These are phyloP conservation scores for Lophotriccus pileatus DNA, from an alignment of 2,797 vertebrate genomes.

Conservation along the genomic window DNA sequence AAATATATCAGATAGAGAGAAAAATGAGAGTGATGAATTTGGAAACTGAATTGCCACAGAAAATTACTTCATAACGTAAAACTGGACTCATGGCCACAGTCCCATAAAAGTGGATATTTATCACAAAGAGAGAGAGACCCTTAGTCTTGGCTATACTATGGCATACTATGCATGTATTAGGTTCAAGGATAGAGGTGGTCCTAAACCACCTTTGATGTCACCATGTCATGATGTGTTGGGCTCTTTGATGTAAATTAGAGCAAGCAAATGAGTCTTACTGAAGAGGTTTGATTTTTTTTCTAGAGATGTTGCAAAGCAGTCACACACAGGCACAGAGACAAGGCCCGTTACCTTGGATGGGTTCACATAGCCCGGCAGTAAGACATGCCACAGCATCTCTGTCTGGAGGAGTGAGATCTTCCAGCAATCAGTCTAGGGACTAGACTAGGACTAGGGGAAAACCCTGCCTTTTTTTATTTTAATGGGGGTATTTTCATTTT, in stretches of 20 bases:
- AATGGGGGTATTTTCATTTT: neutral
- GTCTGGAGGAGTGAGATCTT: neutral
- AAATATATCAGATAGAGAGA: conserved; percentile 9
- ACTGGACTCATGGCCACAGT: neutral
- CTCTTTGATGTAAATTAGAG: neutral
- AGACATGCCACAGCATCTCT: neutral
- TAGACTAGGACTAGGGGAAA: neutral
- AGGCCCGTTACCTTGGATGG: neutral
- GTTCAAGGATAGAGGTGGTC: neutral
- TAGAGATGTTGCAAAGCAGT: neutral
- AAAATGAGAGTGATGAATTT: conserved; percentile 2
- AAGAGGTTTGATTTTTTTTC: neutral
- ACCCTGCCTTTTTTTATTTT: neutral
- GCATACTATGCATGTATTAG: neutral
- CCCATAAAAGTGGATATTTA: neutral
- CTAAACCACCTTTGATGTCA: neutral
- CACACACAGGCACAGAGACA: neutral
- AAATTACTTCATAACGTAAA: conserved; percentile 31
- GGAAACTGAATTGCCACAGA: neutral
- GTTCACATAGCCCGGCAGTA: neutral
- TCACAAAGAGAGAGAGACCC: neutral
- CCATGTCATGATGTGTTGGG: neutral
- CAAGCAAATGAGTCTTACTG: neutral
- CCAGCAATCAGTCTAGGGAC: neutral
- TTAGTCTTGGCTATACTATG: neutral